Evolutionary conservation across 2,888 invertebrate species (phyloP).

Genomic region (Scaptomyza caliginosa): DNA sequence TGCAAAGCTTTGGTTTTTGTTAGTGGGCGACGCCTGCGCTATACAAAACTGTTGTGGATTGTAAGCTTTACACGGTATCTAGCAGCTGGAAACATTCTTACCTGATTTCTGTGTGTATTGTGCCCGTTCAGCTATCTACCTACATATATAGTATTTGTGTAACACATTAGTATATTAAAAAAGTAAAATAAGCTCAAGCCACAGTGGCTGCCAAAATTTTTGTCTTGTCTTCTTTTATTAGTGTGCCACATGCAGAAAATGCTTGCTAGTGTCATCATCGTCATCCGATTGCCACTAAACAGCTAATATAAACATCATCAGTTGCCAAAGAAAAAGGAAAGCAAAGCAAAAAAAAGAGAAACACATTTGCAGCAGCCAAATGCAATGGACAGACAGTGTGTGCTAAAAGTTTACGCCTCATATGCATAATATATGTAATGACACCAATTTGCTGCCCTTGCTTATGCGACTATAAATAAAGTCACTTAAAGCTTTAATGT

Average conservation of each 20-base stretch:
- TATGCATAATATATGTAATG: too few species aligned
- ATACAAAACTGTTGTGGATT: neutral
- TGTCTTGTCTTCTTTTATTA: too few species aligned
- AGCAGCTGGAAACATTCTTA: too few species aligned
- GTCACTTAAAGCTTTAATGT: neutral
- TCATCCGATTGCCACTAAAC: conserved; percentile 43
- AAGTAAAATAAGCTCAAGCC: conserved; percentile 26
- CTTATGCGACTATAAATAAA: neutral
- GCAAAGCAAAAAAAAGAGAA: conserved; percentile 7
- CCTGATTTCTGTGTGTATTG: conserved; percentile 15
- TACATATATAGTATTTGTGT: conserved; percentile 8
- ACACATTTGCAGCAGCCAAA: conserved; percentile 24
- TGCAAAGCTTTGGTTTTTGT: conserved; percentile 3
- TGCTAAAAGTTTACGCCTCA: conserved; percentile 13
- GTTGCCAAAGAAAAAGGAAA: conserved; percentile 13
- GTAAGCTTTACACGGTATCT: too few species aligned
- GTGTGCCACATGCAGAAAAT: conserved; percentile 20
- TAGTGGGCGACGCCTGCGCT: conserved; percentile 37
- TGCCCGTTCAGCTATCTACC: conserved; percentile 23
- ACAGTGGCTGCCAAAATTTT: conserved; percentile 38
- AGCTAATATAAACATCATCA: conserved; percentile 63
- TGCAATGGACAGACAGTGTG: conserved; percentile 32
- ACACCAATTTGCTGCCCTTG: conserved; percentile 46
- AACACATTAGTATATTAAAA: conserved; percentile 8
- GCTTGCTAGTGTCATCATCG: conserved; percentile 11